Base-by-base conservation (phyloP, 1,140 invertebrate genomes). In the Steinernema feltiae region DNA sequence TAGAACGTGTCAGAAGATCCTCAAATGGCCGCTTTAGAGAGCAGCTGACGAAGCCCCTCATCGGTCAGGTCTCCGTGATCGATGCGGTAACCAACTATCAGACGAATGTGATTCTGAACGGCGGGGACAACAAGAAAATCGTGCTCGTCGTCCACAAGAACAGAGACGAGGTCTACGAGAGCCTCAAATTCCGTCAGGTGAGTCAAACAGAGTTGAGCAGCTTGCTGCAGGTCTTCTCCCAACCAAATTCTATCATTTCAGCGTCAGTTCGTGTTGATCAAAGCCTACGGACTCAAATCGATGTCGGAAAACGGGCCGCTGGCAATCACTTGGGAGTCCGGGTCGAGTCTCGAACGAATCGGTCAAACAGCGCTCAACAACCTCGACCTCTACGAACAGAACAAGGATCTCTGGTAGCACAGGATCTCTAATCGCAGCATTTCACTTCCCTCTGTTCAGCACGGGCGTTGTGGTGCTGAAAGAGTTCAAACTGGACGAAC, bases 21-120 rank as follows among this genome's bases (percentile, higher is more conserved):
- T n/a, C n/a, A n/a, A n/a, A n/a, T n/a, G n/a, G n/a, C n/a, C n/a
- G n/a, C n/a, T n/a, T n/a, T 27, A 63, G 53, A 3, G 15, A 63
- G 12, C 3, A 27, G 12, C 53, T 63, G 12, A 15, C 24, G 53
- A 63, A 63, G 53, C 53, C 53, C 24, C 24, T 63, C 15, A 63
- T 63, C 24, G 53, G 53, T n/a, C 53, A 63, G 24, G 53, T 63
- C 24, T 63, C 53, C 3, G 53, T 63, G 12, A 63, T 63, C 53
- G 53, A 63, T 21, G 53, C 53, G 24, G 53, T 63, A 3, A 15
- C 53, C 53, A n/a, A 15, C 24, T n/a, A 3, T 27, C 53, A 63
- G 24, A 63, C 53, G 12, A 63, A 63, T 63, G 53, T 63, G 53
- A 63, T 63, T 27, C 53, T 63, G 53, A 63, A 63, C 24, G 53